Evolutionary conservation across 1,140 invertebrate genomes (phyloP).

Genomic region (Aphis craccivora): DNA sequence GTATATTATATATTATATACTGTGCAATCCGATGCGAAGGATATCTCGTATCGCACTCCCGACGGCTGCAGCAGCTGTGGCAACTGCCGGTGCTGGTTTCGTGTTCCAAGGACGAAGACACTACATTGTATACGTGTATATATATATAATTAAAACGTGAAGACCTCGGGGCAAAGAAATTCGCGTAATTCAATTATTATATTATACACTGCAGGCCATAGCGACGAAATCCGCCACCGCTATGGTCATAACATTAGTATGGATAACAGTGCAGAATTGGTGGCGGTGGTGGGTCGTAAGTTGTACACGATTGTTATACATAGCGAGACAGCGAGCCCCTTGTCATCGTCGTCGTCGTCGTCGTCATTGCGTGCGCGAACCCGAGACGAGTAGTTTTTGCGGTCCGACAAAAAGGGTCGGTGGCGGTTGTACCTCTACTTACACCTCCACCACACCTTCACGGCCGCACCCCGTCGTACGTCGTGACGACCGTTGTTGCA

Average conservation of each 20-base stretch:
- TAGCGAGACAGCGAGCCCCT: background rate
- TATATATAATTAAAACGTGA: background rate
- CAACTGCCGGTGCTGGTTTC: background rate
- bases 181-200: conserved; percentile 45
- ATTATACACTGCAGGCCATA: background rate
- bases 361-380: background rate
- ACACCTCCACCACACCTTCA: background rate
- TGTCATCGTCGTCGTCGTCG: background rate
- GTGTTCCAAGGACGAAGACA: background rate
- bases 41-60: background rate
- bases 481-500: background rate
- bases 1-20: background rate
- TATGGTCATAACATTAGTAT: conserved; percentile 37
- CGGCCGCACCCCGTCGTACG: background rate
- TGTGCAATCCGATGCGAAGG: conserved; percentile 6
- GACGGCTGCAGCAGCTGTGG: background rate
- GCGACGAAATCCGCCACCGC: background rate
- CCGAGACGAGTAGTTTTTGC: conserved; percentile 43
- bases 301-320: background rate
- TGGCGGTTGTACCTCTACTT: background rate
- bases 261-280: background rate
- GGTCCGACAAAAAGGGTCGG: conserved; percentile 47
- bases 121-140: background rate
- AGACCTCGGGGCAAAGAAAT: conserved; percentile 22
- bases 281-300: conserved; percentile 10